Evolutionary conservation across 2,888 invertebrate genomes (phyloP).

Genomic region (Meandrusa payeni): DNA sequence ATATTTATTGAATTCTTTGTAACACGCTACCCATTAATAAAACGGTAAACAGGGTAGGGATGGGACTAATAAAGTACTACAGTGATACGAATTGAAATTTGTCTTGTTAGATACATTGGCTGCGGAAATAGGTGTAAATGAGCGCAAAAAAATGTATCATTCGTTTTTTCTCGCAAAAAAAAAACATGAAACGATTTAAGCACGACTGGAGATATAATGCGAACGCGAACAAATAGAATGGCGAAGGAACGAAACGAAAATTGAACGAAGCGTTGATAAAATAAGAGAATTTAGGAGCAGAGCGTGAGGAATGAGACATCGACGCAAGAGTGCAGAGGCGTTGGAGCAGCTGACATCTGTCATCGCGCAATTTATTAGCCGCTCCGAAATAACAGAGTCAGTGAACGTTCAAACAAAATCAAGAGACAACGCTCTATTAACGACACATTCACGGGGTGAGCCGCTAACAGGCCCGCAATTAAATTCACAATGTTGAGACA

Average conservation of each 20-base stretch:
- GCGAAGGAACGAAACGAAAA: slow-evolving; percentile 71
- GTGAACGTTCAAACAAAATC: slow-evolving; percentile 76
- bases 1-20: too few species aligned
- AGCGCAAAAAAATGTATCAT: neutral
- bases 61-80: slow-evolving; percentile 2
- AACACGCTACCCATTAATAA: slow-evolving; percentile 11
- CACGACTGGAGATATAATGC: slow-evolving; percentile 51
- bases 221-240: slow-evolving; percentile 67
- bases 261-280: slow-evolving; percentile 78
- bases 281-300: slow-evolving; percentile 78
- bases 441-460: slow-evolving; percentile 64
- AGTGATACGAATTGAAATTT: slow-evolving; percentile 25
- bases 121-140: slow-evolving; percentile 9
- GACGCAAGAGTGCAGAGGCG: slow-evolving; percentile 81
- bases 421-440: slow-evolving; percentile 77
- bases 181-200: slow-evolving; percentile 40
- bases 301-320: slow-evolving; percentile 80
- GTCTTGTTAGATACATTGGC: slow-evolving; percentile 23
- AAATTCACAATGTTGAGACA: slow-evolving; percentile 47
- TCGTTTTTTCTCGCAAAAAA: slow-evolving; percentile 19
- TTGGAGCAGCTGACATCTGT: slow-evolving; percentile 80
- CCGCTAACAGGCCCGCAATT: slow-evolving; percentile 62
- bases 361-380: slow-evolving; percentile 79
- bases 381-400: slow-evolving; percentile 79
- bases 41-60: slow-evolving; percentile 10